These are phyloP conservation scores for Coregonus ussuriensis DNA, from an alignment of 2,797 vertebrate species.

Conservation along the genomic window DNA sequence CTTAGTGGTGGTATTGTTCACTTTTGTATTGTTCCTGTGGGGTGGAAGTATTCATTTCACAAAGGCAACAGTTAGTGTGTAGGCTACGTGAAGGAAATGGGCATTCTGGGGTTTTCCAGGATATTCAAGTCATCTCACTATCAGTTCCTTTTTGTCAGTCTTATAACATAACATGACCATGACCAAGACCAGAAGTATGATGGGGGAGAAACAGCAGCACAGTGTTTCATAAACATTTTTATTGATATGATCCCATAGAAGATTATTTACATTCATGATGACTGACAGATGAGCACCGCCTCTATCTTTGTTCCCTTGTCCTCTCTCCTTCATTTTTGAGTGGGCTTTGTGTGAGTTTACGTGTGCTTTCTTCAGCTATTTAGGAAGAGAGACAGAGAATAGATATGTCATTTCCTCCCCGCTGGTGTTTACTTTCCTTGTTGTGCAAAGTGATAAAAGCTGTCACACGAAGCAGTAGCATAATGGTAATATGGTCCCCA, in stretches of 20 bases:
- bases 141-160: neutral
- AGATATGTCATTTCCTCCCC: neutral
- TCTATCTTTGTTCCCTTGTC: slow-evolving; percentile 48
- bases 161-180: neutral
- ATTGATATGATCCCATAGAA: slow-evolving; percentile 39
- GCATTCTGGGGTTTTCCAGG: neutral
- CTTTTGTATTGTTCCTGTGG: neutral
- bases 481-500: neutral
- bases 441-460: neutral
- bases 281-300: slow-evolving; percentile 50
- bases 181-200: neutral
- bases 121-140: neutral
- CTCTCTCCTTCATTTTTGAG: slow-evolving; percentile 34
- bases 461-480: neutral
- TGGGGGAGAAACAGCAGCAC: slow-evolving; percentile 6
- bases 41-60: neutral
- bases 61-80: neutral
- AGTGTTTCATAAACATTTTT: slow-evolving; percentile 20
- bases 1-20: neutral
- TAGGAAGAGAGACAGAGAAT: slow-evolving; percentile 4
- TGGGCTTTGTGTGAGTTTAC: slow-evolving; percentile 40
- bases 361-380: slow-evolving; percentile 44
- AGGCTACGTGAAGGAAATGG: neutral
- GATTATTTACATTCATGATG: slow-evolving; percentile 54
- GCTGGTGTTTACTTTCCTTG: neutral